A percentile compares a stretch with the other conserved stretches of the same genome.
phyloP scores from a whole-genome alignment of 1,140 invertebrate species.

The Ditylenchus dipsaci region DNA sequence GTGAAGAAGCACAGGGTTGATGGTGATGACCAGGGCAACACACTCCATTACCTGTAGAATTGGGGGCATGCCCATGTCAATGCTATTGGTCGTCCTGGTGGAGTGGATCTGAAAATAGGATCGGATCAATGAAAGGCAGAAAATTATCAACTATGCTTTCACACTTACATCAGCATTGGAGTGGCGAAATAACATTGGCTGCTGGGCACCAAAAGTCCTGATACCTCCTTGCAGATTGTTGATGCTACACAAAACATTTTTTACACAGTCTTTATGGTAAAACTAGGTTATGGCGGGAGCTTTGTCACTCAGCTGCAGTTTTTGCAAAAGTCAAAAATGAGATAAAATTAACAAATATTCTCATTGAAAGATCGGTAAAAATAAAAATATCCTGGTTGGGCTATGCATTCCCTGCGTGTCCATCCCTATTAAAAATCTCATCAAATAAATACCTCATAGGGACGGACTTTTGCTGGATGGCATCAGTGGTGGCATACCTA shows the following conservation, averaged over 20 bases:
- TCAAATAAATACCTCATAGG: slow-evolving; percentile 22
- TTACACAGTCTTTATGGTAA: no score
- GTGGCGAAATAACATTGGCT: slow-evolving; percentile 5
- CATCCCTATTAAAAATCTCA: slow-evolving; percentile 6
- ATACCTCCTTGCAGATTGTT: slow-evolving; percentile 42
- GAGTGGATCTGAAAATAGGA: slow-evolving; percentile 7
- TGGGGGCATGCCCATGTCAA: slow-evolving; percentile 3
- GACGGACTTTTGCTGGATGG: slow-evolving; percentile 37
- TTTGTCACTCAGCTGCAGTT: no score
- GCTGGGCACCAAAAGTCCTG: slow-evolving; percentile 24
- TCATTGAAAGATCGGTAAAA: no score
- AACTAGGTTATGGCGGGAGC: no score
- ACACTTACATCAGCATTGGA: slow-evolving; percentile 24
- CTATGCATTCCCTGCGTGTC: no score
- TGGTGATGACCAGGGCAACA: not conserved
- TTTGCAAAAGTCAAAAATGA: no score
- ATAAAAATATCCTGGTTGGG: no score
- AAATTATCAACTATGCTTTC: no score
- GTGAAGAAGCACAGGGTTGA: not conserved
- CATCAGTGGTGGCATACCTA: slow-evolving; percentile 30
- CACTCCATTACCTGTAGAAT: not conserved
- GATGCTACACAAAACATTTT: slow-evolving; percentile 37
- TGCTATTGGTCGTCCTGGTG: slow-evolving; percentile 16
- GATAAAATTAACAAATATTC: no score
- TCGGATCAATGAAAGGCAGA: no score